Conservation (phyloP, 2,113 vertebrate species). For the Istiophorus platypterus region DNA sequence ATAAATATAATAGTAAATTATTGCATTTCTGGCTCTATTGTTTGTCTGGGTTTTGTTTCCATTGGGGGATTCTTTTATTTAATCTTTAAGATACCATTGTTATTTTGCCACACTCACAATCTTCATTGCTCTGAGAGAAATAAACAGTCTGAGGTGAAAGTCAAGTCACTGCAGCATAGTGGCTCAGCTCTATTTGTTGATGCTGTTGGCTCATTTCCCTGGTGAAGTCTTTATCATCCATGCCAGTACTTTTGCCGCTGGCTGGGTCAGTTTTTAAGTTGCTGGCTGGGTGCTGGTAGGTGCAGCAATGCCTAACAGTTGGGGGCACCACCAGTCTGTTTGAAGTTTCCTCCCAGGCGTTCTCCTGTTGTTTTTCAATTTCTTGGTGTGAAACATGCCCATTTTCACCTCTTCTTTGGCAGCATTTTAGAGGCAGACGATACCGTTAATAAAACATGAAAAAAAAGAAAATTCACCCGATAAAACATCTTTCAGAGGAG, state of each 20-base stretch:
- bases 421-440: too few species aligned
- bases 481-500: too few species aligned
- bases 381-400: neutral
- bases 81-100: neutral
- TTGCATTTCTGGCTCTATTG: neutral
- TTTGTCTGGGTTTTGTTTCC: neutral
- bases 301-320: neutral
- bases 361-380: neutral
- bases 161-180: neutral
- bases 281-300: neutral
- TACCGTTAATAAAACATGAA: too few species aligned
- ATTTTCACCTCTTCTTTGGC: neutral
- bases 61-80: neutral
- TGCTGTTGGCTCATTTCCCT: slow-evolving; percentile 11
- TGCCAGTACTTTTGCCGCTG: slow-evolving; percentile 1
- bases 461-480: neutral
- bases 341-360: neutral
- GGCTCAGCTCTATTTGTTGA: slow-evolving; percentile 18
- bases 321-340: neutral
- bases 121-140: slow-evolving; percentile 8
- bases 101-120: neutral
- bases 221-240: slow-evolving; percentile 7
- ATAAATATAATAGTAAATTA: neutral
- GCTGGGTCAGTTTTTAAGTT: slow-evolving; percentile 35
- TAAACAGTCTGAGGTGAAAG: slow-evolving; percentile 19